phyloP scores from a whole-genome alignment of 2,797 vertebrate species.

The Acipenser ruthenus region DNA sequence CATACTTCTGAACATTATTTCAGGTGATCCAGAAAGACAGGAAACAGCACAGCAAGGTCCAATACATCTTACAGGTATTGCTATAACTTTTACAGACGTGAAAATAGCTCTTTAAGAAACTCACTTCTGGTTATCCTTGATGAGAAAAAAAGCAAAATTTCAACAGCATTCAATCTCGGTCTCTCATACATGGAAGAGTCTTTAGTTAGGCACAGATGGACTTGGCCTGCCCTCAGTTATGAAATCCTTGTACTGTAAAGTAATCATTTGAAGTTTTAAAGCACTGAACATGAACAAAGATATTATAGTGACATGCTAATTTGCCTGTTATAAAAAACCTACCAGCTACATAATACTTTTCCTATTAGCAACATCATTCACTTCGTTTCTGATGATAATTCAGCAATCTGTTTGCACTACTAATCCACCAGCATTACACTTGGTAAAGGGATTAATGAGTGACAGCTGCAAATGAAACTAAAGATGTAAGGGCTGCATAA shows the following conservation, averaged over 20 bases:
- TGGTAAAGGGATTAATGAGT: slow-evolving; percentile 71
- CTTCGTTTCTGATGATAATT: slow-evolving; percentile 55
- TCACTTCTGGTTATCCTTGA: background rate
- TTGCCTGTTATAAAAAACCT: slow-evolving; percentile 35
- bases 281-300: slow-evolving; percentile 33
- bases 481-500: slow-evolving; percentile 65
- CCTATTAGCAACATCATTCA: slow-evolving; percentile 55
- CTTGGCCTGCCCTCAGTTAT: slow-evolving; percentile 48
- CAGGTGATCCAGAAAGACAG: no score
- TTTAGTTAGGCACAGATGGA: slow-evolving; percentile 46
- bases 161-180: slow-evolving; percentile 34
- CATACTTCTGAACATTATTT: no score
- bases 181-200: slow-evolving; percentile 20
- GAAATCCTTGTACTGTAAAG: slow-evolving; percentile 37
- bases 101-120: background rate
- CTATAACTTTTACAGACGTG: no score
- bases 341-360: slow-evolving; percentile 47
- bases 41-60: background rate
- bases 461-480: slow-evolving; percentile 72
- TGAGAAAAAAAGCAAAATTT: slow-evolving; percentile 30
- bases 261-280: slow-evolving; percentile 32
- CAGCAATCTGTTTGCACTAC: slow-evolving; percentile 54
- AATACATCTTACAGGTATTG: no score
- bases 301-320: slow-evolving; percentile 38
- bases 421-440: slow-evolving; percentile 62